Evolutionary conservation across 2,797 vertebrate genomes (phyloP), one percentile per base, ranked within the genome.

Genomic region (Tolypeutes matacus): DNA sequence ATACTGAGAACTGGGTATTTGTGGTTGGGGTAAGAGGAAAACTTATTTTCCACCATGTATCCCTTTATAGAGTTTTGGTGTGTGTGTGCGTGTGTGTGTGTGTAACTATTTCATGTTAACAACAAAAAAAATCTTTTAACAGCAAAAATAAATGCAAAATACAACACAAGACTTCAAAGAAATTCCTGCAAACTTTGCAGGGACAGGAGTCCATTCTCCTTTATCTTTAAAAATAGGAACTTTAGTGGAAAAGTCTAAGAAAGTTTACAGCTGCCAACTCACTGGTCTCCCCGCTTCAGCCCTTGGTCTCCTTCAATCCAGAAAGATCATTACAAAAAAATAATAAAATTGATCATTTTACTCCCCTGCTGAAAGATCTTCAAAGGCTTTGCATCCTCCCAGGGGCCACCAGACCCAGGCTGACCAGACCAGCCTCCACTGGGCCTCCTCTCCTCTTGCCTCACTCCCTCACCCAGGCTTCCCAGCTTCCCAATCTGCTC

Each of bases 321-420:
- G 21, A 39, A 86, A 31, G 73, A 78, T 36, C 7, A 5, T 75
- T 13, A 51, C 14, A 15, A 51, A 51, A 53, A 14, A 15, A 17
- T 15, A 93, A 39, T 60, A 95, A 93, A 95, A 80, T n/a, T 60
- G 81, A 96, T 86, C 92, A 60, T 60, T 29, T 56, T 42, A 86
- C 29, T 82, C 56, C 39, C n/a, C n/a, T 67, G 42, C 60, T 83
- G 84, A 83, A 69, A 93, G 86, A 80, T 18, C 77, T 95, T 92
- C 82, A 95, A 88, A 94, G 53, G 39, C 78, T 87, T 29, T 80
- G 65, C 31, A 29, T 92, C 62, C 69, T 93, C 49, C 49, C 53
- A 53, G 62, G 77, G 62, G 78, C 56, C 64, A 53, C 11, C 27
- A 53, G 56, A 75, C 15, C 34, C 29, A 51, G 23, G 42, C 51